phyloP scores from a whole-genome alignment of 1,140 invertebrate genomes.

The Paraescarpia echinospica region DNA sequence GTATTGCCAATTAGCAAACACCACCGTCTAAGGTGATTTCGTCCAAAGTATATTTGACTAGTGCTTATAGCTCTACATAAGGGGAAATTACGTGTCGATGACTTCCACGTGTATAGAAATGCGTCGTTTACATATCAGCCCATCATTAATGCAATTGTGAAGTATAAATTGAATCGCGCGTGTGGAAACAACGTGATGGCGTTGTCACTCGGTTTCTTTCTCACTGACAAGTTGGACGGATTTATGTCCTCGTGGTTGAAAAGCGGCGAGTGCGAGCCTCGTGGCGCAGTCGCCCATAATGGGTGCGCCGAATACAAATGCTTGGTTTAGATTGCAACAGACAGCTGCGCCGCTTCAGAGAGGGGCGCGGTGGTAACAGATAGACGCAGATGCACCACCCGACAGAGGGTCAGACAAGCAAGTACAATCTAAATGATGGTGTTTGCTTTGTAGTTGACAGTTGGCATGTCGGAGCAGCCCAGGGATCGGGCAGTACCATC shows the following conservation, averaged over 20 bases:
- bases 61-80: no score
- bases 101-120: no score
- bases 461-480: not conserved
- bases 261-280: not conserved
- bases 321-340: not conserved
- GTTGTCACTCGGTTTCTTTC: not conserved
- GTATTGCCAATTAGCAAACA: no score
- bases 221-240: not conserved
- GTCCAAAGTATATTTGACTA: no score
- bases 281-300: not conserved
- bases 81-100: no score
- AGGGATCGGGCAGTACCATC: not conserved
- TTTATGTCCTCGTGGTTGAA: not conserved
- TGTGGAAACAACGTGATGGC: not conserved
- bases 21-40: no score
- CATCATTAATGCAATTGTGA: no score
- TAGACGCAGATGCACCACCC: not conserved
- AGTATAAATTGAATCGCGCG: not conserved
- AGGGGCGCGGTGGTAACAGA: not conserved
- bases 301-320: not conserved
- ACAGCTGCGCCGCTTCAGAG: not conserved
- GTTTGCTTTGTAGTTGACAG: conserved; percentile 5
- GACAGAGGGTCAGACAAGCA: not conserved
- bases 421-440: not conserved
- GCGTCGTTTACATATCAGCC: no score